phyloP scores from a whole-genome alignment of 2,888 invertebrate genomes.

The Rhynchonema sp. region DNA sequence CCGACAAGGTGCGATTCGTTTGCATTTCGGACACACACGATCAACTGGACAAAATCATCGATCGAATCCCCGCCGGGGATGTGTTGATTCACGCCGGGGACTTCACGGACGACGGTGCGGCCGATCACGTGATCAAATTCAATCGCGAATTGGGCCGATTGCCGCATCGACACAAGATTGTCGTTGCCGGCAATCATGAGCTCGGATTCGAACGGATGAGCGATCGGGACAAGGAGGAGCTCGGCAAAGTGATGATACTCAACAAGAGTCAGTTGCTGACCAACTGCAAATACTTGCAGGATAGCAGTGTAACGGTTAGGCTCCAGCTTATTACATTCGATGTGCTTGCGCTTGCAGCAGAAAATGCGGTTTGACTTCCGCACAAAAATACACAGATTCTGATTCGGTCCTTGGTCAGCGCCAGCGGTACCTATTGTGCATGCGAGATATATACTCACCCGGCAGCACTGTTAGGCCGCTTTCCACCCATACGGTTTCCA shows the following conservation, averaged over 20 bases:
- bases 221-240: background rate
- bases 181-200: background rate
- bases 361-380: no score
- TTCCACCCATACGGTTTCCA: no score
- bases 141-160: background rate
- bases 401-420: no score
- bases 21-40: slow-evolving; percentile 25
- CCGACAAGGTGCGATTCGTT: slow-evolving; percentile 18
- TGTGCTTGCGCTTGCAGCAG: no score
- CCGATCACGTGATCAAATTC: background rate
- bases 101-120: background rate
- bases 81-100: background rate
- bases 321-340: no score
- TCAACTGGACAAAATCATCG: slow-evolving; percentile 10
- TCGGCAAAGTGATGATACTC: background rate
- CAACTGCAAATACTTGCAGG: background rate
- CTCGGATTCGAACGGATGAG: background rate
- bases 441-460: no score
- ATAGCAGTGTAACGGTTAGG: background rate
- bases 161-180: background rate
- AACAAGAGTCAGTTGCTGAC: background rate
- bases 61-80: background rate
- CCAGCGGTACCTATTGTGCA: no score
- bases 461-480: no score
- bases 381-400: no score